phyloP scores from a whole-genome alignment of 2,113 vertebrate genomes.

The Equus przewalskii region DNA sequence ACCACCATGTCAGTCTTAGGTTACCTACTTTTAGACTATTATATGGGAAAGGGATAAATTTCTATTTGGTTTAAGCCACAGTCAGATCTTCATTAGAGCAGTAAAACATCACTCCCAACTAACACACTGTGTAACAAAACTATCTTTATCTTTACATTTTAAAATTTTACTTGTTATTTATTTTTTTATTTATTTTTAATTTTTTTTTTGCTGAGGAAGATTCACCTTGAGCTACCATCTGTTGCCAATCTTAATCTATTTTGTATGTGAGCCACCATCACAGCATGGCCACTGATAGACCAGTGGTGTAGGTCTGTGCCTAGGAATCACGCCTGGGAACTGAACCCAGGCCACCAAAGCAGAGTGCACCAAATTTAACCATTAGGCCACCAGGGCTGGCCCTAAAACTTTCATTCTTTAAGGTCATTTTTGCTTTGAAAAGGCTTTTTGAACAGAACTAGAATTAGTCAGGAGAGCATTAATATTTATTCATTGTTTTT shows the following conservation, averaged over 20 bases:
- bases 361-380: too few species aligned
- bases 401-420: background rate
- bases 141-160: background rate
- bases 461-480: background rate
- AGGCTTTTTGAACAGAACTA: background rate
- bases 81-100: background rate
- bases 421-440: constrained; percentile 26
- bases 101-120: background rate
- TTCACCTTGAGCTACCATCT: too few species aligned
- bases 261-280: too few species aligned
- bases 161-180: background rate
- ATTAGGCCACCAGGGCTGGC: too few species aligned
- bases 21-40: background rate
- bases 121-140: background rate
- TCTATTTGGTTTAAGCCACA: background rate
- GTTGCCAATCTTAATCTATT: too few species aligned
- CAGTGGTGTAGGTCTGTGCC: too few species aligned
- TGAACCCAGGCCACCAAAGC: too few species aligned
- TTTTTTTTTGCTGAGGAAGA: too few species aligned
- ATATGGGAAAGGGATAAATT: background rate
- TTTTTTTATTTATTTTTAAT: too few species aligned
- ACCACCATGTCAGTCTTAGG: background rate
- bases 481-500: constrained; percentile 2
- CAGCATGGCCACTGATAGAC: too few species aligned
- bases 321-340: too few species aligned